Evolutionary conservation across 2,797 vertebrate species (phyloP).

Genomic region (Aplochiton taeniatus): DNA sequence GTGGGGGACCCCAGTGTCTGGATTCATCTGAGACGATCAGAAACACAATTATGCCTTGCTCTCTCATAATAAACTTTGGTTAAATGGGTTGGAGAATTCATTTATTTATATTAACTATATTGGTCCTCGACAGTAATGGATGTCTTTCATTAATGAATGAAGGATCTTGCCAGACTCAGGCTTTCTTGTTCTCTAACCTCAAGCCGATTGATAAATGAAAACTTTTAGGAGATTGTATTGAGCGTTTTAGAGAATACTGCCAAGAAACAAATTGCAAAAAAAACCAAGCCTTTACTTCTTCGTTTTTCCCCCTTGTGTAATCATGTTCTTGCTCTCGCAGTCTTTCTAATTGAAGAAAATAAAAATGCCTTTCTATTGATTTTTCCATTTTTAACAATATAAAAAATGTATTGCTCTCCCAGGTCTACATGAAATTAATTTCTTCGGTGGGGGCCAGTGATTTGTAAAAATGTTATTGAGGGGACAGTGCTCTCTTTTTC

Average conservation of each 20-base stretch:
- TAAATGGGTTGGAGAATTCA: conserved; percentile 78
- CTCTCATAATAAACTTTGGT: conserved; percentile 73
- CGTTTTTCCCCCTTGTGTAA: not conserved
- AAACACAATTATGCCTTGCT: conserved; percentile 77
- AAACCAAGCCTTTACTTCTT: conserved; percentile 24
- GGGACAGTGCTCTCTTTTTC: not conserved
- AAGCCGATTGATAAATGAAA: conserved; percentile 70
- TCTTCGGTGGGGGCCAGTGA: conserved; percentile 28
- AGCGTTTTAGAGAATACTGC: conserved; percentile 48
- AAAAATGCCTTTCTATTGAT: conserved; percentile 46
- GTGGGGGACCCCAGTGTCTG: conserved; percentile 47
- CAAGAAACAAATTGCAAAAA: conserved; percentile 55
- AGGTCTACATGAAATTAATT: conserved; percentile 31
- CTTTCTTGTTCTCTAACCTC: conserved; percentile 46
- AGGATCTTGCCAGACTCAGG: conserved; percentile 44
- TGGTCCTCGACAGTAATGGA: conserved; percentile 70
- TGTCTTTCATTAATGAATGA: conserved; percentile 77
- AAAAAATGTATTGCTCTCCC: conserved; percentile 27
- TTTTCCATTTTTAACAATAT: conserved; percentile 32
- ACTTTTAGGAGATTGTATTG: conserved; percentile 72
- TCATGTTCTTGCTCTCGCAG: conserved; percentile 27
- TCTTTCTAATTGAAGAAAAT: conserved; percentile 46
- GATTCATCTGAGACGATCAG: conserved; percentile 76
- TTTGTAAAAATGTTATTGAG: conserved; percentile 34
- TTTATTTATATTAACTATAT: conserved; percentile 79